Percentiles rank a stretch among this genome's conserved stretches.
These are phyloP conservation scores for Crotalus viridis DNA, from an alignment of 2,113 vertebrate species.

Conservation along the genomic window DNA sequence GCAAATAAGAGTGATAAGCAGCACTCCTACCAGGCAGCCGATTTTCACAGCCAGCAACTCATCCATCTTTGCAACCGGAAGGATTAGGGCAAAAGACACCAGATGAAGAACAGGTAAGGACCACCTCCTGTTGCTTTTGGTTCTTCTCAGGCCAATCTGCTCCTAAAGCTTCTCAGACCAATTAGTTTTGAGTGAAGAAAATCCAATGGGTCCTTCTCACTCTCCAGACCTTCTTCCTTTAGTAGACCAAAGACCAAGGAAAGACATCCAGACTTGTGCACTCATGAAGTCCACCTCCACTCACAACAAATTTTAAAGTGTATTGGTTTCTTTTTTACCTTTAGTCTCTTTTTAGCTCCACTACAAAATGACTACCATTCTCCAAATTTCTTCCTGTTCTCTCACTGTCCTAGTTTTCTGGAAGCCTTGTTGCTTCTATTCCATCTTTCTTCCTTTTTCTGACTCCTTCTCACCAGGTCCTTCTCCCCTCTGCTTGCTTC, in stretches of 20 bases:
- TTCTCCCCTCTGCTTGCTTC: not conserved
- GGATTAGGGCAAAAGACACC: not conserved
- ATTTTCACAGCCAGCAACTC: slow-evolving; percentile 53
- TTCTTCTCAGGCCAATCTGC: not conserved
- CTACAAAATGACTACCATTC: not conserved
- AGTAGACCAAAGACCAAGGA: not conserved
- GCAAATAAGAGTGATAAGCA: slow-evolving; percentile 54
- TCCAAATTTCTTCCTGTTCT: not conserved
- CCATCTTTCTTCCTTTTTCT: not conserved
- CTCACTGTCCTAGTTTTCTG: not conserved
- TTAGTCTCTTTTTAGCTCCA: not conserved
- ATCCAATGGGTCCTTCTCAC: not conserved
- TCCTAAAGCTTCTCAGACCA: not conserved
- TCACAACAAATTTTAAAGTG: not conserved
- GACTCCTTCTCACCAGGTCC: not conserved
- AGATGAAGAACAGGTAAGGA: not conserved
- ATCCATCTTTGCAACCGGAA: slow-evolving; percentile 52
- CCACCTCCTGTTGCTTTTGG: too few species aligned
- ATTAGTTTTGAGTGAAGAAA: not conserved
- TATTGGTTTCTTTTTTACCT: not conserved
- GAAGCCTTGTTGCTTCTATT: not conserved
- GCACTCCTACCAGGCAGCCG: slow-evolving; percentile 55
- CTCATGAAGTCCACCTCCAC: too few species aligned
- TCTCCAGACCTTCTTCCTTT: not conserved
- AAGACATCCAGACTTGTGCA: not conserved